Base-by-base conservation (phyloP, 2,113 vertebrate species). In the Ammodytes marinus region DNA sequence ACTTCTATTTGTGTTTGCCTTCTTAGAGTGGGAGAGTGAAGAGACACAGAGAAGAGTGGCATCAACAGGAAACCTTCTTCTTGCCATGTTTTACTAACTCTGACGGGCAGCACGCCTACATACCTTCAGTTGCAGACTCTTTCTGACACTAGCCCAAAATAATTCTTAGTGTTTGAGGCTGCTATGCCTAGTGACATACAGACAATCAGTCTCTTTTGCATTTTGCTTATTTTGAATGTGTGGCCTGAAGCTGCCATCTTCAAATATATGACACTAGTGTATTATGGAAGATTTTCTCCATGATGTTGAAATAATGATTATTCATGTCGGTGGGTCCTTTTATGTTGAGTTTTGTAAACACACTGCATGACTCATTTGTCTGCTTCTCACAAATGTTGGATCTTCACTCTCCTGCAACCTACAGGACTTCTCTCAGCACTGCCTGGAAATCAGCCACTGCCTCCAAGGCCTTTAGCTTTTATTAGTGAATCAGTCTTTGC, bases 401-500 rank as follows among this genome's bases (percentile, higher is more conserved):
- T 54, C 45, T 43, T 77, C 11, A 39, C 39, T 75, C 74, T 69
- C n/a, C 45, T 0, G 1, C 71, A 64, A 39, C 77, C 68, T 52
- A 15, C 11, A 3, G 64, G 57, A 46, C 78, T 68, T 76, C 64
- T 58, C 80, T 69, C 46, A 10, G 72, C 77, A 14, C 10, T 6
- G 54, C 69, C 37, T 73, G 58, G 63, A 83, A 91, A 89, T 85
- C 88, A 80, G 40, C 84, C 45, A 55, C 57, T 77, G 82, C 85
- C 90, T 91, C 74, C 19, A 27, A 91, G 85, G 80, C 89, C 67
- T 78, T 58, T 27, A 11, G 85, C 12, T 84, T 88, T 92, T 91
- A 91, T 89, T 75, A 84, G 81, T 86, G 72, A 88, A 86, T 91
- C 84, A 71, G 49, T 91, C 86, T 80, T 85, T 7, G 3, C 54